These are phyloP conservation scores for Zootoca vivipara DNA, from an alignment of 2,113 vertebrate genomes.

Conservation along the genomic window DNA sequence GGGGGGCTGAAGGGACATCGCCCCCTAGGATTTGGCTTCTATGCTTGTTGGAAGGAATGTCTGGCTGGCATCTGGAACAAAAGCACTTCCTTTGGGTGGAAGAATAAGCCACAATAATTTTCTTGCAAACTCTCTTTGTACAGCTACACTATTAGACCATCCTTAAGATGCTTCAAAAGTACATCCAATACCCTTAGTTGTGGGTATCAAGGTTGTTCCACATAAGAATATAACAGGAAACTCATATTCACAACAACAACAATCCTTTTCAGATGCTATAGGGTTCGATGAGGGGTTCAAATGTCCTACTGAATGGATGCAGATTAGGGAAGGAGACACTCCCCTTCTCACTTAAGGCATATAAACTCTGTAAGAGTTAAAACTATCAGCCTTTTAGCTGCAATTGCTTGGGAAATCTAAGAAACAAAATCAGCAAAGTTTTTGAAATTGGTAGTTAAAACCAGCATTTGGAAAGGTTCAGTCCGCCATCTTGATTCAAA, in stretches of 20 bases:
- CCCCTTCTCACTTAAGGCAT: background rate
- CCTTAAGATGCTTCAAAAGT: background rate
- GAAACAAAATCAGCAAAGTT: background rate
- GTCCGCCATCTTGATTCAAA: too few species aligned
- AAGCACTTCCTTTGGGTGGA: background rate
- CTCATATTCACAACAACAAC: background rate
- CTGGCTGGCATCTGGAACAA: too few species aligned
- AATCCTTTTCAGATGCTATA: background rate
- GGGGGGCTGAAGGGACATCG: too few species aligned
- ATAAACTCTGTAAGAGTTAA: background rate
- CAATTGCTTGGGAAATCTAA: background rate
- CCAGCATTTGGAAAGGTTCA: too few species aligned
- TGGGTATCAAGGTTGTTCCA: background rate
- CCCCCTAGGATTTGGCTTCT: too few species aligned
- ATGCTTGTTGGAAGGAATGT: too few species aligned
- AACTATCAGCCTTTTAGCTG: background rate
- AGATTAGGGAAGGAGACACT: background rate
- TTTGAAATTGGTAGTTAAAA: too few species aligned
- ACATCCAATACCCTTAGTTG: too few species aligned
- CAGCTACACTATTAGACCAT: background rate
- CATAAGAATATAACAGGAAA: background rate
- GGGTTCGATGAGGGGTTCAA: background rate
- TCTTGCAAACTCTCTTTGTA: background rate
- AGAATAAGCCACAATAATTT: background rate
- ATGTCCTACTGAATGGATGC: background rate